phyloP scores from a whole-genome alignment of 2,113 vertebrate genomes.

The Dermatemys mawii region DNA sequence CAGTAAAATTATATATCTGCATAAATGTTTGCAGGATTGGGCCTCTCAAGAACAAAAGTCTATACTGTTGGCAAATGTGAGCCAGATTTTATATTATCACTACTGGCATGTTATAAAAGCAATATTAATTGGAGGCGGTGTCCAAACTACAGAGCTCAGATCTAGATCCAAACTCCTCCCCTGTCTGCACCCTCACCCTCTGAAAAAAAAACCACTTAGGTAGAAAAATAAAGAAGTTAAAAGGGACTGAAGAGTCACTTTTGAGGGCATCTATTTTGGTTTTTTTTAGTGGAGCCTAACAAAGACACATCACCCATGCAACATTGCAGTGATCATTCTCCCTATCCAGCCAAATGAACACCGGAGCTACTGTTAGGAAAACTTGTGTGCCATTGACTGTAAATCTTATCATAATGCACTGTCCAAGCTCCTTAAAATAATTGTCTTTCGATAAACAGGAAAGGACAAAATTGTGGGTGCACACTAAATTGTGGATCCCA shows the following conservation, averaged over 20 bases:
- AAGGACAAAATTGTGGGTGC: neutral
- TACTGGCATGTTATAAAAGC: slow-evolving; percentile 48
- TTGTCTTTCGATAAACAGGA: neutral
- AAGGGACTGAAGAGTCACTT: neutral
- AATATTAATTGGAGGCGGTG: slow-evolving; percentile 29
- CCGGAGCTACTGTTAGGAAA: neutral
- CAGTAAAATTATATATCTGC: slow-evolving; percentile 10
- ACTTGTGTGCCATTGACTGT: neutral
- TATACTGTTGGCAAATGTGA: neutral
- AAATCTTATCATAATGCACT: neutral
- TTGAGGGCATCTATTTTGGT: neutral
- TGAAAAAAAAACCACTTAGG: neutral
- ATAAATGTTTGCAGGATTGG: slow-evolving; percentile 11
- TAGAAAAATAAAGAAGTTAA: neutral
- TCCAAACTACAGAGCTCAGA: neutral
- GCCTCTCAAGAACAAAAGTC: neutral
- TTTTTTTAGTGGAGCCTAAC: neutral
- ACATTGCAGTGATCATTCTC: too few relatives aligned
- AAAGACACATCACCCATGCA: neutral
- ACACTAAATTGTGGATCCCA: neutral
- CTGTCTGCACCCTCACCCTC: neutral
- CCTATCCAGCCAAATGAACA: neutral
- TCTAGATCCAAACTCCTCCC: slow-evolving; percentile 7
- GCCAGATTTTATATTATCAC: slow-evolving; percentile 25
- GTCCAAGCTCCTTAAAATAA: neutral